Percentiles rank a stretch among this genome's conserved stretches.
Evolutionary conservation across 92 coral and sea anemone species (phyloP).

Genomic region (Phenganax stokvisi): DNA sequence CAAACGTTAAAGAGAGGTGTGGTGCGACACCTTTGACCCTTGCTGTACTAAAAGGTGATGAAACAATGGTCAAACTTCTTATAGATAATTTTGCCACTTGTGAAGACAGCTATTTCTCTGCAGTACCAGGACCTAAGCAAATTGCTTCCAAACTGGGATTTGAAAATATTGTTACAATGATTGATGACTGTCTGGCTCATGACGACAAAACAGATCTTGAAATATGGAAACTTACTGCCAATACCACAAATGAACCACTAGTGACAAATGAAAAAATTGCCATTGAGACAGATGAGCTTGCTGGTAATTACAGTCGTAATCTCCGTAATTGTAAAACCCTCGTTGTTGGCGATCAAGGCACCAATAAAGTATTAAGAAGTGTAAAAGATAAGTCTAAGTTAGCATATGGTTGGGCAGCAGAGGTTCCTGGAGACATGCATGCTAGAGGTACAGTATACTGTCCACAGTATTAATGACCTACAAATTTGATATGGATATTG

Average conservation of each 20-base stretch:
- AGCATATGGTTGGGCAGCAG: conserved; percentile 27
- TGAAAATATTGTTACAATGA: conserved; percentile 25
- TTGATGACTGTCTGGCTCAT: conserved; percentile 15
- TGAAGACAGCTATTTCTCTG: conserved; percentile 14
- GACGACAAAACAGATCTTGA: conserved; percentile 11
- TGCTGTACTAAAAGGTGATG: conserved; percentile 39
- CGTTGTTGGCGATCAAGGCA: conserved; percentile 28
- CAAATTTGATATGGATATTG: too few species aligned
- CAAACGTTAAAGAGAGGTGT: conserved; percentile 46
- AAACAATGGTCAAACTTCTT: conserved; percentile 44
- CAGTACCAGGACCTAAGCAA: conserved; percentile 45
- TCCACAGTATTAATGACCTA: background rate
- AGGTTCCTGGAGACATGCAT: conserved; percentile 57
- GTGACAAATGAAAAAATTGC: background rate
- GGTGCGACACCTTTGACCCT: conserved; percentile 48
- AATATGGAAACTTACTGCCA: conserved; percentile 1
- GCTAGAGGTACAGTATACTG: conserved; percentile 33
- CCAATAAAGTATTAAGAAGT: conserved; percentile 27
- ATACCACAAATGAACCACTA: background rate
- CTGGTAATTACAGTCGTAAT: conserved; percentile 1
- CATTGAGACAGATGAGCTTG: background rate
- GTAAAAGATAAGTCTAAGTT: conserved; percentile 9
- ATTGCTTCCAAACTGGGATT: conserved; percentile 45
- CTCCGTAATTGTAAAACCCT: background rate
- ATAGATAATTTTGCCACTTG: conserved; percentile 39